A percentile compares a stretch with the other conserved stretches of the same genome.
Conservation (phyloP, 2,888 invertebrate species). For the Syrista parreyssii region DNA sequence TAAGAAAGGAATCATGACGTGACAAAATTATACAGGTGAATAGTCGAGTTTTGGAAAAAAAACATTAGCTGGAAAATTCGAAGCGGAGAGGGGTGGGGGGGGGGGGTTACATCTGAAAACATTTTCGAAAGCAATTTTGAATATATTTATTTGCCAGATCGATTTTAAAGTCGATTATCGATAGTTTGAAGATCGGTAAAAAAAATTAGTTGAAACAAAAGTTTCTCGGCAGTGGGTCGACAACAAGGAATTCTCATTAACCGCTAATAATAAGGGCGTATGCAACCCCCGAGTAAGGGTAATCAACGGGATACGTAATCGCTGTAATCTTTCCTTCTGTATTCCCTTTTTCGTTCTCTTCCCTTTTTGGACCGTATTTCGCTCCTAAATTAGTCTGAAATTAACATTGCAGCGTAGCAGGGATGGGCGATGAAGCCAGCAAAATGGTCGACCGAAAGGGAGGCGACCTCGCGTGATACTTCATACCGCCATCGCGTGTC, state of each 20-base stretch:
- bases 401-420: slow-evolving; percentile 33
- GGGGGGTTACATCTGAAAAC: neutral
- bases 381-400: slow-evolving; percentile 35
- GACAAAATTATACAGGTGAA: neutral
- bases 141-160: neutral
- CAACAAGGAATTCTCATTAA: neutral
- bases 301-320: neutral
- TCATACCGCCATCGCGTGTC: slow-evolving; percentile 62
- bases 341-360: neutral
- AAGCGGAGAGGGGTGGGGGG: no score
- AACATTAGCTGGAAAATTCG: neutral
- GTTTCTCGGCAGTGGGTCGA: neutral
- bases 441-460: slow-evolving; percentile 41
- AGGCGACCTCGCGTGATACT: slow-evolving; percentile 60
- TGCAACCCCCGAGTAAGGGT: neutral
- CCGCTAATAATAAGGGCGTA: neutral
- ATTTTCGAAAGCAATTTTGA: neutral
- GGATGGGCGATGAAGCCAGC: slow-evolving; percentile 39
- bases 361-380: neutral
- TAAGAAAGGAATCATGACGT: neutral
- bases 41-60: neutral
- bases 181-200: neutral
- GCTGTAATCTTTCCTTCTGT: neutral
- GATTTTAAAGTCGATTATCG: neutral
- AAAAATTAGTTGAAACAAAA: neutral